Evolutionary conservation across 1,140 invertebrate species (phyloP).

Genomic region (Bursaphelenchus mucronatus): DNA sequence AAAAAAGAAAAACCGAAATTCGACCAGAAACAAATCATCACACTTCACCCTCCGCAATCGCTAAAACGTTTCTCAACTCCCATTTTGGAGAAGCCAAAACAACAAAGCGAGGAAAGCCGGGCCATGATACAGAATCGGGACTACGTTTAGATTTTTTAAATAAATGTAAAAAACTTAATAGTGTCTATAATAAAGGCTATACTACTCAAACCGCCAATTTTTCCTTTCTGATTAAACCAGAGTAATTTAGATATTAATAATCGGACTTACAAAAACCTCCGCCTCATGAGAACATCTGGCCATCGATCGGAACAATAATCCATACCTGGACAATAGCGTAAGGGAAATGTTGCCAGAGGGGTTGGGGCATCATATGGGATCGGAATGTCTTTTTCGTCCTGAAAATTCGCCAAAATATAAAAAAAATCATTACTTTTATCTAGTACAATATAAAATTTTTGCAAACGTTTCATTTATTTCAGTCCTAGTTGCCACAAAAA

Average conservation of each 20-base stretch:
- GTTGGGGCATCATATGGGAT: constrained; percentile 9
- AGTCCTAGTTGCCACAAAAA: too few relatives aligned
- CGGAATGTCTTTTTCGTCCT: constrained; percentile 8
- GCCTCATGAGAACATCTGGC: not conserved
- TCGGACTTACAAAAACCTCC: constrained; percentile 9
- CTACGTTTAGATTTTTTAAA: not conserved
- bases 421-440: too few relatives aligned
- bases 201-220: not conserved
- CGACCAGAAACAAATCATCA: constrained; percentile 7
- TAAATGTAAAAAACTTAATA: constrained; percentile 2
- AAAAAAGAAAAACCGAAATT: too few relatives aligned
- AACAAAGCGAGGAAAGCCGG: not conserved
- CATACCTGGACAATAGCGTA: not conserved
- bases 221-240: not conserved
- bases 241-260: not conserved
- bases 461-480: too few relatives aligned
- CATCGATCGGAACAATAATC: constrained; percentile 18
- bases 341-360: constrained; percentile 11
- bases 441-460: too few relatives aligned
- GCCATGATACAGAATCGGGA: not conserved
- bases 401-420: not conserved
- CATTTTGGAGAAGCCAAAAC: not conserved
- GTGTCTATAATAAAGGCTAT: not conserved
- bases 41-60: not conserved
- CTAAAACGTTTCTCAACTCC: not conserved